Base-by-base conservation (phyloP, 2,888 invertebrate species). In the Sinopyrophorus schimmeli region DNA sequence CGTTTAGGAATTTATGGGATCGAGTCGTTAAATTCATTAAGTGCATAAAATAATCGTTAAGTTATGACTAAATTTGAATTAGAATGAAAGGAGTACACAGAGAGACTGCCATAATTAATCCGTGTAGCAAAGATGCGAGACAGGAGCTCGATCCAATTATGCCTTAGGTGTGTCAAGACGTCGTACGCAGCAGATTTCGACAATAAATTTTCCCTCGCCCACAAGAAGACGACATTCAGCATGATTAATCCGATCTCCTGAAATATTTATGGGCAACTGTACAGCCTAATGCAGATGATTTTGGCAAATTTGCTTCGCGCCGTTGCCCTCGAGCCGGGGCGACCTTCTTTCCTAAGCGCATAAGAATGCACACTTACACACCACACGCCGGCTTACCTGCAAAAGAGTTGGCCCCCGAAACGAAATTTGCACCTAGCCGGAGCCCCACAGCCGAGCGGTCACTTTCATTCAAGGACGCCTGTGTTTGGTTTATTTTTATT, bases 401-500 rank as follows among this genome's bases (percentile, higher is more conserved):
- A n/a, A n/a, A n/a, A n/a, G n/a, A n/a, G 18, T 4, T 18, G 15
- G 30, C 15, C 24, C 46, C 14, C 39, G 23, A 18, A 37, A 47
- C 46, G 53, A 54, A 35, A 57, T 47, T 55, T 49, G 60, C 63
- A 62, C 68, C 68, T 66, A 60, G 55, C 51, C 43, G 60, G 67
- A 60, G 67, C 66, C 68, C 50, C 64, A 44, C 54, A 50, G 42
- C 50, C 49, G 53, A 58, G 61, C 69, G 69, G 69, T 69, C 69
- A 69, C 67, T 68, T 66, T 67, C 68, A 63, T 64, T 63, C 70
- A 70, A 70, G 70, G 70, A 58, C 65, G 58, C 49, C 53, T 55
- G 56, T 64, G 65, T 65, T 65, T 66, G 62, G 65, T 67, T 67
- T 68, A 68, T 68, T 68, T 68, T 68, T 68, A 68, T 64, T 64